phyloP scores from a whole-genome alignment of 2,888 invertebrate genomes.

The Ormyrus labotus region DNA sequence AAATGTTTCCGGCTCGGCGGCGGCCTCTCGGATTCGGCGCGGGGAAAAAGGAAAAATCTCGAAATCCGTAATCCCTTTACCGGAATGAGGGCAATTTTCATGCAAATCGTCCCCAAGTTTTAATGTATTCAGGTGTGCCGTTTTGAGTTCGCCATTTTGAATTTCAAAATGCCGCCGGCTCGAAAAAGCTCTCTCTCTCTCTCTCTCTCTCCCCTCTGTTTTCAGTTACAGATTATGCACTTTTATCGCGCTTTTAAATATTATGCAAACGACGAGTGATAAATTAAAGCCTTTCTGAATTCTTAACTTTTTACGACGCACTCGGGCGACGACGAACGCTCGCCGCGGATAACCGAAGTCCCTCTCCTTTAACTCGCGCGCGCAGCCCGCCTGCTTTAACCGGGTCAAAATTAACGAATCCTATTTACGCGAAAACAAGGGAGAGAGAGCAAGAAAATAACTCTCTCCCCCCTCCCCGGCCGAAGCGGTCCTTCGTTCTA shows the following conservation, averaged over 20 bases:
- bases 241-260: not conserved
- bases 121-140: conserved; percentile 32
- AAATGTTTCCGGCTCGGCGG: not conserved
- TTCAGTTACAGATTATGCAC: not conserved
- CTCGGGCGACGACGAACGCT: too few species aligned
- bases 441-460: too few species aligned
- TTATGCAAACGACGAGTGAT: too few species aligned
- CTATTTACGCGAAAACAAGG: too few species aligned
- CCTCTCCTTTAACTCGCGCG: too few species aligned
- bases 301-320: too few species aligned
- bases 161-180: conserved; percentile 5
- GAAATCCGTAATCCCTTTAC: conserved; percentile 4
- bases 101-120: conserved; percentile 32
- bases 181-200: conserved; percentile 24
- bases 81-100: conserved; percentile 23
- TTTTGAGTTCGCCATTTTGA: conserved; percentile 31
- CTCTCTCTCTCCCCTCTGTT: not conserved
- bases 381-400: too few species aligned
- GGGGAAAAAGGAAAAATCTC: not conserved
- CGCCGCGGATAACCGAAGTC: too few species aligned
- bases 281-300: too few species aligned
- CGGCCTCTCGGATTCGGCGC: not conserved
- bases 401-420: too few species aligned
- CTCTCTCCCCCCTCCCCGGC: too few species aligned
- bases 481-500: not conserved